phyloP scores from a whole-genome alignment of 2,888 invertebrate genomes.

The Plagiodera versicolora region DNA sequence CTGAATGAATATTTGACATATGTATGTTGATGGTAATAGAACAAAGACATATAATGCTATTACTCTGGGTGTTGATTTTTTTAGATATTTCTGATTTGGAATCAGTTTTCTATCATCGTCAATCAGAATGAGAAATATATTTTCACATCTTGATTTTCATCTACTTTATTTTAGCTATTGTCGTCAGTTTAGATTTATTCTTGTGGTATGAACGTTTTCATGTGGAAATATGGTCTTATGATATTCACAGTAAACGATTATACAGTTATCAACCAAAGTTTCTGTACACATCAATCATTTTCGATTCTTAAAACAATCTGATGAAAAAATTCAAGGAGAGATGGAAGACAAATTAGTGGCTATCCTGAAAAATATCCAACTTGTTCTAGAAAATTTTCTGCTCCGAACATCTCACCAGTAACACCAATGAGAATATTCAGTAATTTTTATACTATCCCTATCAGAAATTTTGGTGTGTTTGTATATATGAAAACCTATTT shows the following conservation, averaged over 20 bases:
- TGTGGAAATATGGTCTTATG: neutral
- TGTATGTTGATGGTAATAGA: neutral
- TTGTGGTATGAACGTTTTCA: neutral
- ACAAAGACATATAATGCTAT: neutral
- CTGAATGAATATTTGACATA: too few relatives aligned
- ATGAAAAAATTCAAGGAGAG: too few relatives aligned
- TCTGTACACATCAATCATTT: neutral
- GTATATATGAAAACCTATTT: constrained; percentile 12
- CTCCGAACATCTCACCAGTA: too few relatives aligned
- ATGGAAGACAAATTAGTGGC: too few relatives aligned
- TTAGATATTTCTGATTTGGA: too few relatives aligned
- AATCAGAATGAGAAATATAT: neutral
- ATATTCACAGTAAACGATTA: neutral
- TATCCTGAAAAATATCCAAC: too few relatives aligned
- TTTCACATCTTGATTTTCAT: neutral
- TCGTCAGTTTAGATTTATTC: neutral
- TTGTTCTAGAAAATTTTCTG: too few relatives aligned
- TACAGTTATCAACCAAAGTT: neutral
- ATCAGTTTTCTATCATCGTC: neutral
- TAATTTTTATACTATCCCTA: neutral
- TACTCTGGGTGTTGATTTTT: too few relatives aligned
- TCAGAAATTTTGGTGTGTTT: constrained; percentile 9
- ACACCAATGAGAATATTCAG: neutral
- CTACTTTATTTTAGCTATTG: neutral
- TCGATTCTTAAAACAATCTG: too few relatives aligned